Percentiles rank a stretch among this genome's conserved stretches.
Evolutionary conservation across 1,140 invertebrate genomes (phyloP).

Genomic region (Papilio polyxenes): DNA sequence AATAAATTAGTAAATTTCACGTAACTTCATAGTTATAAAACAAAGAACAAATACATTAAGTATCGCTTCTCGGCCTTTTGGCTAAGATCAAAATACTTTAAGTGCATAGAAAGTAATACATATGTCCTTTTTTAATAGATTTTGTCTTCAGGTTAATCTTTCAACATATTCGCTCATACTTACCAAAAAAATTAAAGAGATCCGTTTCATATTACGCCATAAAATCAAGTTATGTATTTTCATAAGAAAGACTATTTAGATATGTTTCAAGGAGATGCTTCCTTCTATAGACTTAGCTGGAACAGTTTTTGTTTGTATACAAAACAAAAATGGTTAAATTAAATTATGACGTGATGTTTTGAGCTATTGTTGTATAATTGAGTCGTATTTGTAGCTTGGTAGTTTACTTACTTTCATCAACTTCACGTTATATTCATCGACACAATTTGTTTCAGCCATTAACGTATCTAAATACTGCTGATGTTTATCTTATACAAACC

Average conservation of each 20-base stretch:
- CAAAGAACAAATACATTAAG: too few species aligned
- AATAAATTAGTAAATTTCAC: background rate
- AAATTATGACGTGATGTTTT: background rate
- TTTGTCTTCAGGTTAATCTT: too few species aligned
- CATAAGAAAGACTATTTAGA: too few species aligned
- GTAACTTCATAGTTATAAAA: too few species aligned
- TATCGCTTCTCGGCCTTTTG: too few species aligned
- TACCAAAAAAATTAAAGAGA: too few species aligned
- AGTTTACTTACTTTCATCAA: slow-evolving; percentile 13
- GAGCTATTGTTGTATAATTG: slow-evolving; percentile 20
- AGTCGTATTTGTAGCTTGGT: background rate
- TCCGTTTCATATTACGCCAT: too few species aligned
- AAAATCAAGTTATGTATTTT: too few species aligned
- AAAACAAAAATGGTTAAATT: background rate
- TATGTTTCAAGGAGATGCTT: background rate
- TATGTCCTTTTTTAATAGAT: too few species aligned
- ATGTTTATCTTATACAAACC: slow-evolving; percentile 7
- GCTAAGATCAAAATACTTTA: too few species aligned
- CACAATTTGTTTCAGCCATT: background rate
- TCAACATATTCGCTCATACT: too few species aligned
- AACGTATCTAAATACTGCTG: background rate
- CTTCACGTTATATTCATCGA: background rate
- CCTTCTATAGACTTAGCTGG: background rate
- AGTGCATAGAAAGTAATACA: too few species aligned
- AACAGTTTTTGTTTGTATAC: background rate